Percentiles rank a stretch among this genome's conserved stretches.
phyloP scores from a whole-genome alignment of 2,797 vertebrate genomes.

The Rousettus madagascariensis region DNA sequence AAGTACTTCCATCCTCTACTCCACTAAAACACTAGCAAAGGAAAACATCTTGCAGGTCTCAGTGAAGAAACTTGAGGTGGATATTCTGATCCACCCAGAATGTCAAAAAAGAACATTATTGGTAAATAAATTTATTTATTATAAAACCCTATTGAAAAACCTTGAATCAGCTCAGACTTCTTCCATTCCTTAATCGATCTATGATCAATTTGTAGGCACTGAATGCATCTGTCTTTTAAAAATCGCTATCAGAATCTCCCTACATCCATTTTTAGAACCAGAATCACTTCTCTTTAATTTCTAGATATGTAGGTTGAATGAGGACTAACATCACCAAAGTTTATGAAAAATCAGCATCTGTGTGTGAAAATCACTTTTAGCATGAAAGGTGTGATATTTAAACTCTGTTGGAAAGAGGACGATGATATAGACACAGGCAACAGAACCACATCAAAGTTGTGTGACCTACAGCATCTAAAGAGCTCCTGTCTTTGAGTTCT shows the following conservation, averaged over 20 bases:
- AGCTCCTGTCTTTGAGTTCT: slow-evolving; percentile 56
- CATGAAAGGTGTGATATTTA: slow-evolving; percentile 59
- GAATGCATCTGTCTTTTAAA: not conserved
- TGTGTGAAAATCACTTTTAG: slow-evolving; percentile 60
- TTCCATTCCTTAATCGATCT: not conserved
- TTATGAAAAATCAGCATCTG: slow-evolving; percentile 39
- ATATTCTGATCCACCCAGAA: not conserved
- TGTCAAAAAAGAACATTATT: not conserved
- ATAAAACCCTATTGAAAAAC: not conserved
- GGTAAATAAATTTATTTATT: not conserved
- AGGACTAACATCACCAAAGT: not conserved
- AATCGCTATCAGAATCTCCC: slow-evolving; percentile 6
- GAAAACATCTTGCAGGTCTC: not conserved
- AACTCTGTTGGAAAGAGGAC: slow-evolving; percentile 55
- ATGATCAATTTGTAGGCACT: not conserved
- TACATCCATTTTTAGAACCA: slow-evolving; percentile 57
- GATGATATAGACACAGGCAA: slow-evolving; percentile 53
- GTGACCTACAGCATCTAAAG: slow-evolving; percentile 68
- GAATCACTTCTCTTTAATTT: slow-evolving; percentile 36
- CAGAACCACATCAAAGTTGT: slow-evolving; percentile 68
- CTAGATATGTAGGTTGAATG: slow-evolving; percentile 20
- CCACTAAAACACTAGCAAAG: not conserved
- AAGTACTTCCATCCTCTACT: not conserved
- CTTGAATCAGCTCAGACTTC: not conserved
- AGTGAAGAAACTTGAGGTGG: not conserved